Evolutionary conservation across 2,888 invertebrate species (phyloP), one percentile per base, ranked within the genome.

Genomic region (Oscheius sp.): DNA sequence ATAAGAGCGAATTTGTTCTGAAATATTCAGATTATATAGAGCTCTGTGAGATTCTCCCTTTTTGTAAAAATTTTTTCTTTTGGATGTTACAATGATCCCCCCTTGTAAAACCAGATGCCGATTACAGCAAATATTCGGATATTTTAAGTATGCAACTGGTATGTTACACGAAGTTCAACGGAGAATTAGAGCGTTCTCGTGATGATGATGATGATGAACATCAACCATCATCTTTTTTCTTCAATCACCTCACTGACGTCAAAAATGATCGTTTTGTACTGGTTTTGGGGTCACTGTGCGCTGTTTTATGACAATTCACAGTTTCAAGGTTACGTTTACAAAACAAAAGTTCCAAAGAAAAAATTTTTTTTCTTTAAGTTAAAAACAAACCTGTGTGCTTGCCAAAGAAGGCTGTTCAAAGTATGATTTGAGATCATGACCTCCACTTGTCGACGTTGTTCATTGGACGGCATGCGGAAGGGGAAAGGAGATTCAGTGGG

Each of bases 361-460:
- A 47, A 47, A n/a, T n/a, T n/a, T n/a, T n/a, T n/a, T n/a, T n/a
- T n/a, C n/a, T n/a, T n/a, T n/a, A n/a, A n/a, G n/a, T n/a, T n/a
- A n/a, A n/a, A n/a, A n/a, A n/a, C n/a, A n/a, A n/a, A 78, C 78
- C 75, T 61, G 62, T 80, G 80, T 9, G 77, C 80, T 28, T 78
- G 80, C 61, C 68, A 78, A 1, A 80, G 64, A 4, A 80, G 54
- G 54, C 72, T 74, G 61, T 80, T 80, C 28, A 78, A 41, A 0
- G 80, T 74, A 49, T 80, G 76, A 20, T 75, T 68, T 2, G 77
- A 76, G 32, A 77, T 72, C 22, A 73, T 67, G 26, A 80, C 76
- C 66, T 80, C 77, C 14, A 76, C 70, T 67, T 74, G 74, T 50
- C 71, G 70, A 17, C 72, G 63, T 17, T 73, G 70, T 9, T 68